Percentiles rank a stretch among this genome's conserved stretches.
These are phyloP conservation scores for Cladopsammia gracilis DNA, from an alignment of 64 coral and sea anemone species.

Conservation along the genomic window DNA sequence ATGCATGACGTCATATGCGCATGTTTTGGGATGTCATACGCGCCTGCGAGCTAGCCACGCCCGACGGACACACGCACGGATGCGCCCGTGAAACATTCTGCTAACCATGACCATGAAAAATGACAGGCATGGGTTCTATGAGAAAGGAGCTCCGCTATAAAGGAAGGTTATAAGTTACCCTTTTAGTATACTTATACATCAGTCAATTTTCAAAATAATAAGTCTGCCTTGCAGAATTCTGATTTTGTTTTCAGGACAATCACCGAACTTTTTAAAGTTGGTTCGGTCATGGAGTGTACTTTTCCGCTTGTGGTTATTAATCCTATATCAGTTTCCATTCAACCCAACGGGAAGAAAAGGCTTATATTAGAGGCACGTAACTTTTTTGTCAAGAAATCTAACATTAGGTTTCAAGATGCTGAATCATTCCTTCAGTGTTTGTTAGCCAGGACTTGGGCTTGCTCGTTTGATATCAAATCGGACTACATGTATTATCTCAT, in stretches of 20 bases:
- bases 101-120: too few species aligned
- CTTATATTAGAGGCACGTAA: slow-evolving; percentile 17
- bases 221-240: slow-evolving; percentile 5
- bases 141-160: too few species aligned
- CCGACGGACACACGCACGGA: too few species aligned
- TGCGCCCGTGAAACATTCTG: too few species aligned
- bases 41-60: too few species aligned
- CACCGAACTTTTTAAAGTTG: slow-evolving; percentile 6
- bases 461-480: slow-evolving; percentile 34
- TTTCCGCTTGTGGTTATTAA: slow-evolving; percentile 12
- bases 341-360: slow-evolving; percentile 37
- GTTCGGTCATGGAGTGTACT: slow-evolving; percentile 19
- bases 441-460: neutral
- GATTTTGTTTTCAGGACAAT: slow-evolving; percentile 19
- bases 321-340: slow-evolving; percentile 31
- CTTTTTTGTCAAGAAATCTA: neutral
- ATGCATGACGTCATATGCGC: too few species aligned
- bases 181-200: too few species aligned
- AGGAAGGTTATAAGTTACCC: too few species aligned
- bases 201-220: too few species aligned
- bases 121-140: too few species aligned
- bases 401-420: slow-evolving; percentile 45
- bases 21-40: too few species aligned
- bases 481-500: neutral
- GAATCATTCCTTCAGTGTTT: neutral